Base-by-base conservation (phyloP, 2,888 invertebrate species). In the Cantharis rustica region DNA sequence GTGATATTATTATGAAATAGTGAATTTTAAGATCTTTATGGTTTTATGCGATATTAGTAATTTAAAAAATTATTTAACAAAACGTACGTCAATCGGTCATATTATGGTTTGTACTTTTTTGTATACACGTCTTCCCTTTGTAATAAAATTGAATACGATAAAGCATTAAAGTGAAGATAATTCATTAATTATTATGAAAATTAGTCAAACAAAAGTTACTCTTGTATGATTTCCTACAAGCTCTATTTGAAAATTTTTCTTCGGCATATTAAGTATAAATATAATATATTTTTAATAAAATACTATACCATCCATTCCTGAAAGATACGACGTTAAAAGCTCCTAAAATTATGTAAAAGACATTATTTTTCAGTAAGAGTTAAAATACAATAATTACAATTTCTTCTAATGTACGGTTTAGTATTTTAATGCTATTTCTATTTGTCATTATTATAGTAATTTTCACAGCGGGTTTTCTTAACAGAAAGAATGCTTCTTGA, bases 381-480 rank as follows among this genome's bases (percentile, higher is more conserved):
- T n/a, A 2, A 47, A n/a, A n/a, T n/a, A 47, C n/a, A n/a, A 47
- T n/a, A 47, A 47, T 47, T 47, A 31, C 31, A 13, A 31, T 47
- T 47, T 47, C 5, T n/a, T n/a, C n/a, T 47, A 47, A 47, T 47
- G 47, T 47, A 47, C 7, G 47, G 47, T 47, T 47, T 47, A 47
- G 47, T 47, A 47, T 47, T 66, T 66, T 66, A 66, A 17, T 20
- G 31, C 62, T 63, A 73, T 76, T 75, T 75, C 77, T 69, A 71
- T 71, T 66, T 66, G 75, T 68, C 75, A 75, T 77, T 73, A 77
- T 78, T 75, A 79, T 77, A 76, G 76, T 77, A 68, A 79, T 80
- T 79, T 80, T 79, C 80, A 80, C 78, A 76, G 76, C 75, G 71
- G 71, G 72, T 78, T 73, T 75, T 78, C 77, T 75, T 77, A 76